phyloP scores from a whole-genome alignment of 2,888 invertebrate species.

The Drosophila paranaensis region DNA sequence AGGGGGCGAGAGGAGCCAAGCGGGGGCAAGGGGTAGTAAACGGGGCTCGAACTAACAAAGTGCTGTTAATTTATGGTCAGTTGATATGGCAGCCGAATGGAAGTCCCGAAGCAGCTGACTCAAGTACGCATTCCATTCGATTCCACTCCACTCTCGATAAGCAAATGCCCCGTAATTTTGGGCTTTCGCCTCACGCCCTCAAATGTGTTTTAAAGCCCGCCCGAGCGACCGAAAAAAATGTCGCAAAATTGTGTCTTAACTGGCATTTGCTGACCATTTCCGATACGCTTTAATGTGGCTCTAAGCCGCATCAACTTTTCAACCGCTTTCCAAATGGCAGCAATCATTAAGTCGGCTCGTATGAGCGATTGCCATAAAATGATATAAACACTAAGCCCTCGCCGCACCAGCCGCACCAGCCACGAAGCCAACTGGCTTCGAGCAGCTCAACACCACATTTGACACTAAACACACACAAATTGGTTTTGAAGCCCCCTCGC shows the following conservation, averaged over 20 bases:
- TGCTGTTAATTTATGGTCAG: conserved; percentile 19
- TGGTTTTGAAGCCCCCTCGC: conserved; percentile 70
- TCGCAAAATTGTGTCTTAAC: conserved; percentile 18
- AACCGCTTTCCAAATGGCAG: conserved; percentile 67
- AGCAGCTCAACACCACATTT: conserved; percentile 67
- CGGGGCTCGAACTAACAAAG: conserved; percentile 5
- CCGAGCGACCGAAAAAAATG: background rate
- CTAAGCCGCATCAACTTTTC: conserved; percentile 63
- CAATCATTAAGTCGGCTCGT: conserved; percentile 65
- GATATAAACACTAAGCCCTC: conserved; percentile 61
- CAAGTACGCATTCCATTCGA: background rate
- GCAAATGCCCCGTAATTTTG: conserved; percentile 8
- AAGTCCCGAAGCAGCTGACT: conserved; percentile 8
- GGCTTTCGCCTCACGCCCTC: background rate
- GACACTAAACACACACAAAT: conserved; percentile 78
- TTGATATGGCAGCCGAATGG: background rate
- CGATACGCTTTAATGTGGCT: conserved; percentile 45
- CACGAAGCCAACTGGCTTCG: conserved; percentile 25
- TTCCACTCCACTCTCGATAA: conserved; percentile 22
- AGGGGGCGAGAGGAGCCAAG: background rate
- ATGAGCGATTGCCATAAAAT: conserved; percentile 71
- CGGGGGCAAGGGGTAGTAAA: background rate
- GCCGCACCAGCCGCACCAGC: conserved; percentile 28
- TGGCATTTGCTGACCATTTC: conserved; percentile 63
- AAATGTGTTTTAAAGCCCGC: conserved; percentile 67